phyloP scores from a whole-genome alignment of 2,113 vertebrate species.

The Lepidothrix coronata region DNA sequence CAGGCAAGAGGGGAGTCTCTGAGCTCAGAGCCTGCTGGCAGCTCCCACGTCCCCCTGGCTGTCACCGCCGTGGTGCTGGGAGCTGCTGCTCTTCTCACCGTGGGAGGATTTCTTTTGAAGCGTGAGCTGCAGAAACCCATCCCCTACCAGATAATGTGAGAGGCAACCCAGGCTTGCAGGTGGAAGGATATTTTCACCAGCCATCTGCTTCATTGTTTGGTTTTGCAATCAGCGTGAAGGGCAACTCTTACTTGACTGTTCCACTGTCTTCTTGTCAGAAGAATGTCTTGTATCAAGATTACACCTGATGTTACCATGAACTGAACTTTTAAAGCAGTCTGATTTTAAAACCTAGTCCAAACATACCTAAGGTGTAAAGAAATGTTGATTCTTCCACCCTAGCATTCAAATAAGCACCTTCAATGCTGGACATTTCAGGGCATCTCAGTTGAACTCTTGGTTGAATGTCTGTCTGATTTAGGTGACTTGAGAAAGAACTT shows the following conservation, averaged over 20 bases:
- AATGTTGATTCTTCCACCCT: neutral
- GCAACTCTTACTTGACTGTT: neutral
- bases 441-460: neutral
- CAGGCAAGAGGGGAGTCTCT: neutral
- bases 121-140: neutral
- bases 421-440: neutral
- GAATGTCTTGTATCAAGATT: neutral
- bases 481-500: neutral
- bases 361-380: neutral
- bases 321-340: neutral
- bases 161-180: neutral
- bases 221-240: neutral
- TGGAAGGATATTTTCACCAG: neutral
- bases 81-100: neutral
- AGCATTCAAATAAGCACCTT: neutral
- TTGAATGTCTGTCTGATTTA: neutral
- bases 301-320: neutral
- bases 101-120: slow-evolving; percentile 17
- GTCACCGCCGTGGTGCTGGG: neutral
- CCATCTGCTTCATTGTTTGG: neutral
- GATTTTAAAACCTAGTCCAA: neutral
- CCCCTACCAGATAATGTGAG: neutral
- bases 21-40: neutral
- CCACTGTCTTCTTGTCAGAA: neutral
- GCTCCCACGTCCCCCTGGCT: neutral